Evolutionary conservation across 1,140 invertebrate species (phyloP).

Genomic region (Diorhabda elongata): DNA sequence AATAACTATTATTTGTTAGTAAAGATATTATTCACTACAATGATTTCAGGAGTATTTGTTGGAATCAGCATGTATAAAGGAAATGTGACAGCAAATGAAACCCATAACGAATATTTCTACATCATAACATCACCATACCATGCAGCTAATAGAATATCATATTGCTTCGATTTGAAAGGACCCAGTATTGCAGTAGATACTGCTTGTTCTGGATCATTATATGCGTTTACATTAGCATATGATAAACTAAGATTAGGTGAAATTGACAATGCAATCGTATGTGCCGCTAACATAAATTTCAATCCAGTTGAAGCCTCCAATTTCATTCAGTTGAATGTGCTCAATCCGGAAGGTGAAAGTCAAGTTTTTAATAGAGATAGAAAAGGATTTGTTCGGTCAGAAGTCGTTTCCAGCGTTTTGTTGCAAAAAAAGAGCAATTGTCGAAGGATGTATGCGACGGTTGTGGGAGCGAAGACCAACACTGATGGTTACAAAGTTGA

Average conservation of each 20-base stretch:
- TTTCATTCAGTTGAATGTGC: constrained; percentile 54
- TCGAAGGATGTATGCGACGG: constrained; percentile 64
- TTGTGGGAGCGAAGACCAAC: constrained; percentile 62
- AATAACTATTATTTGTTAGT: too few species aligned
- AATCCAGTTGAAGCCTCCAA: constrained; percentile 32
- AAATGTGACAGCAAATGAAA: too few species aligned
- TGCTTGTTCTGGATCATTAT: constrained; percentile 74
- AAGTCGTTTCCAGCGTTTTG: constrained; percentile 71
- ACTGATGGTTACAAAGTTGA: constrained; percentile 74
- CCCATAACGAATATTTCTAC: too few species aligned
- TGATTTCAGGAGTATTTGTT: too few species aligned
- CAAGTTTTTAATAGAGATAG: constrained; percentile 84
- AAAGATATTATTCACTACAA: too few species aligned
- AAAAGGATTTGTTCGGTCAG: constrained; percentile 69
- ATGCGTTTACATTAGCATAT: constrained; percentile 68
- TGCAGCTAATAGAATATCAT: constrained; percentile 54
- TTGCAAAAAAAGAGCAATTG: constrained; percentile 78
- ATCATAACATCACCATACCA: neutral
- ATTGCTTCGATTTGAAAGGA: constrained; percentile 60
- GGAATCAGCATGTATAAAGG: too few species aligned
- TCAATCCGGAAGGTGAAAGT: constrained; percentile 58
- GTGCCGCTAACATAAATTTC: constrained; percentile 42
- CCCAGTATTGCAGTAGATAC: constrained; percentile 75
- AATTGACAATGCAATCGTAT: constrained; percentile 66
- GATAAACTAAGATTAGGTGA: constrained; percentile 61